Percentiles rank a stretch among this genome's conserved stretches.
phyloP scores from a whole-genome alignment of 2,888 invertebrate species.

The Hirtodrosophila alboralis region DNA sequence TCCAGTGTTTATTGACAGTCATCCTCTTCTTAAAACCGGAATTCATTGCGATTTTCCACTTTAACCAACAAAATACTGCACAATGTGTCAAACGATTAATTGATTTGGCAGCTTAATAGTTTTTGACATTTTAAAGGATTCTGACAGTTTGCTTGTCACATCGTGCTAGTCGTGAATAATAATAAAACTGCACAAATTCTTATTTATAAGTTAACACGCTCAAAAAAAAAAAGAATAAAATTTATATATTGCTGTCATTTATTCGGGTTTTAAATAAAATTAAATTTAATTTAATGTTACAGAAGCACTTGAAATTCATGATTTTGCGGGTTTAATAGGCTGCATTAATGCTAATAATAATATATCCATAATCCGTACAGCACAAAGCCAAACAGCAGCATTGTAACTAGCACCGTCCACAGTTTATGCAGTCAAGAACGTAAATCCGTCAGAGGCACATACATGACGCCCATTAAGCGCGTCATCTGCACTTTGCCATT shows the following conservation, averaged over 20 bases:
- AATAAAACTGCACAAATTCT: no score
- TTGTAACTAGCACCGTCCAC: slow-evolving; percentile 56
- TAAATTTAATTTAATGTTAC: slow-evolving; percentile 9
- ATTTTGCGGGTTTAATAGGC: slow-evolving; percentile 5
- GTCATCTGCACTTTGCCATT: slow-evolving; percentile 91
- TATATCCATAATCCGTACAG: slow-evolving; percentile 61
- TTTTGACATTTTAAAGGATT: no score
- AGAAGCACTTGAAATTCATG: slow-evolving; percentile 22
- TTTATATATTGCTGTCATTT: slow-evolving; percentile 11
- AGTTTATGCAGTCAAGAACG: slow-evolving; percentile 81
- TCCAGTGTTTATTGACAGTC: not conserved
- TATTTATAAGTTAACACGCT: no score
- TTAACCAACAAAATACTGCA: not conserved
- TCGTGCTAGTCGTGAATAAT: no score
- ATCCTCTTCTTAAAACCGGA: not conserved
- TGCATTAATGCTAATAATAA: slow-evolving; percentile 28
- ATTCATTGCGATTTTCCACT: no score
- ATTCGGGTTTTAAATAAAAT: slow-evolving; percentile 5
- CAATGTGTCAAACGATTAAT: not conserved
- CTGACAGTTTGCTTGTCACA: no score
- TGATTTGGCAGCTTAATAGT: not conserved
- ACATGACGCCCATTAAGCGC: slow-evolving; percentile 96
- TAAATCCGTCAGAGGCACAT: slow-evolving; percentile 97
- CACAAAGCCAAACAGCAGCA: slow-evolving; percentile 64
- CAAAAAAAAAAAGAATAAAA: not conserved